These are phyloP conservation scores for Drosophila chauvacae DNA, from an alignment of 1,140 invertebrate species.

Conservation along the genomic window DNA sequence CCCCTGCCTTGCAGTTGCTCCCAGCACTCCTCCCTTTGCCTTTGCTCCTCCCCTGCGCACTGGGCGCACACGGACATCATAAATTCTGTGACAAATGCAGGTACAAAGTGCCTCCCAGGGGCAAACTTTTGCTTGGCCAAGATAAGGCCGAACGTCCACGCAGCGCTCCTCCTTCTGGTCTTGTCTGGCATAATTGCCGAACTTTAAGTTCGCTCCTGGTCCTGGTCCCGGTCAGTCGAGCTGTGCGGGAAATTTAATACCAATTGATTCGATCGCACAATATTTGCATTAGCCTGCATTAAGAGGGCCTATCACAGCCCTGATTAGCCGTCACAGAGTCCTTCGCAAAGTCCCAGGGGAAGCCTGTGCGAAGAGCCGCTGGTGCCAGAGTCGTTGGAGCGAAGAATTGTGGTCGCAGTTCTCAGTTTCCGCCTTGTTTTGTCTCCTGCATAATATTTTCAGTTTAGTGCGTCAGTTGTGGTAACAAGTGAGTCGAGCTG, in stretches of 20 bases:
- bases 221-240: neutral
- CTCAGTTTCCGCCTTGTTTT: constrained; percentile 64
- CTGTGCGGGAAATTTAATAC: constrained; percentile 57
- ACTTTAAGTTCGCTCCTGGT: constrained; percentile 49
- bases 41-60: neutral
- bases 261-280: constrained; percentile 71
- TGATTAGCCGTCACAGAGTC: constrained; percentile 65
- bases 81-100: constrained; percentile 81
- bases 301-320: constrained; percentile 26
- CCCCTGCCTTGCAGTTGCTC: neutral
- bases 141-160: constrained; percentile 38
- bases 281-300: constrained; percentile 62
- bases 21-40: neutral
- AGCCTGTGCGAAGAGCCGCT: neutral
- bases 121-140: constrained; percentile 64
- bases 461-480: constrained; percentile 78
- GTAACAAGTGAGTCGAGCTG: constrained; percentile 77
- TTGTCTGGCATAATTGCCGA: constrained; percentile 55
- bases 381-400: constrained; percentile 18
- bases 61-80: constrained; percentile 56
- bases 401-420: constrained; percentile 50
- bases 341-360: constrained; percentile 3
- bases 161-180: neutral
- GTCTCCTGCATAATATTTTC: constrained; percentile 74
- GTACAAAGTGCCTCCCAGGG: constrained; percentile 64